Conservation (phyloP, 2,888 invertebrate species). For the Troides helena region DNA sequence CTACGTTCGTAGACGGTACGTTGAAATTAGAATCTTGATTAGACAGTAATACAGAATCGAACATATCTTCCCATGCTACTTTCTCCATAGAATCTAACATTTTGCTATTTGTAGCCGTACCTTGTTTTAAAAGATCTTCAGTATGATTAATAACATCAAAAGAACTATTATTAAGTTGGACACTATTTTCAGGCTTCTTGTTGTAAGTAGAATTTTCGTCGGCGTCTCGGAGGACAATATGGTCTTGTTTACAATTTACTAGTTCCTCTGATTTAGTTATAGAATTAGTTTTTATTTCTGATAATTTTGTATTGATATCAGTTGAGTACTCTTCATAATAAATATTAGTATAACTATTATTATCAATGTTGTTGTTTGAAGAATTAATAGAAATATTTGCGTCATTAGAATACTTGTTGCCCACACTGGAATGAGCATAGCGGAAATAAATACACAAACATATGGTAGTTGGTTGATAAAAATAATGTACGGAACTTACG, state of each 20-base stretch:
- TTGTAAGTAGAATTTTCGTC: neutral
- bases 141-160: neutral
- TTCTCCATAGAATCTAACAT: neutral
- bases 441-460: neutral
- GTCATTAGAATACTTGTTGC: neutral
- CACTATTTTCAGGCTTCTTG: neutral
- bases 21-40: conserved; percentile 21
- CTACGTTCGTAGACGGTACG: conserved; percentile 29
- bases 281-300: neutral
- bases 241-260: neutral
- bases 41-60: conserved; percentile 53
- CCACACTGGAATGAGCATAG: neutral
- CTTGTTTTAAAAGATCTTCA: neutral
- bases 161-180: neutral
- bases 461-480: neutral
- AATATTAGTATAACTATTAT: neutral
- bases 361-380: neutral
- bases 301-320: neutral
- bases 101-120: neutral
- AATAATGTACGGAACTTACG: neutral
- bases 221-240: neutral
- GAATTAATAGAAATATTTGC: neutral
- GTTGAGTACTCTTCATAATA: neutral
- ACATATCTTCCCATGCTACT: conserved; percentile 57
- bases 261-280: conserved; percentile 16